Percentiles rank a stretch among this genome's conserved stretches.
Conservation (phyloP, 1,140 invertebrate species). For the Euwallacea similis region DNA sequence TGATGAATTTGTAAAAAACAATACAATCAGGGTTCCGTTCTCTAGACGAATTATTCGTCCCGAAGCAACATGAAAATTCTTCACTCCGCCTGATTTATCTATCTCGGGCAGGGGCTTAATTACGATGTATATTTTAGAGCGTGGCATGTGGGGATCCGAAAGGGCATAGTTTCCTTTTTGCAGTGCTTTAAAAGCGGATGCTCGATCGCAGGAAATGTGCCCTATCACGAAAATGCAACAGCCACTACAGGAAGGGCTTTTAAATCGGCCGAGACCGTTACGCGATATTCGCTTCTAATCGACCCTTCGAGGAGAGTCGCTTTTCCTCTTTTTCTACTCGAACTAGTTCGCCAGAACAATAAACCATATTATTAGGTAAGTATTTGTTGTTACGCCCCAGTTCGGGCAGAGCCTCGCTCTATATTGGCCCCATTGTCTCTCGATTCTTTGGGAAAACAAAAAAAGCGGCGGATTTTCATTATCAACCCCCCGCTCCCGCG, state of each 20-base stretch:
- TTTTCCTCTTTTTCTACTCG: not conserved
- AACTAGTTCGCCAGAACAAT: conserved; percentile 6
- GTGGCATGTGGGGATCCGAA: conserved; percentile 22
- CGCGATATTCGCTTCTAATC: conserved; percentile 17
- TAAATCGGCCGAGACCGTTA: conserved; percentile 10
- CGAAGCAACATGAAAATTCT: not conserved
- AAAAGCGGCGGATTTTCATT: conserved; percentile 21
- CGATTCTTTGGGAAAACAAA: conserved; percentile 20
- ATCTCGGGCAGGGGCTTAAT: conserved; percentile 10
- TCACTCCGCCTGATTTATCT: conserved; percentile 18
- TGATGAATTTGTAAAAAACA: no score
- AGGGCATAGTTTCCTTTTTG: conserved; percentile 29
- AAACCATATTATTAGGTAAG: conserved; percentile 9
- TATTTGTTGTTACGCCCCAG: conserved; percentile 10
- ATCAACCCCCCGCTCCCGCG: not conserved
- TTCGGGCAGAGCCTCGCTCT: conserved; percentile 12
- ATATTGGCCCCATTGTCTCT: conserved; percentile 24
- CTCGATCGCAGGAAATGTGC: conserved; percentile 28
- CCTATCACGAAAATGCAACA: conserved; percentile 32
- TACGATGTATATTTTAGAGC: conserved; percentile 28
- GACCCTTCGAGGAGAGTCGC: not conserved
- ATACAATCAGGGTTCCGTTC: no score
- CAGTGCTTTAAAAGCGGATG: conserved; percentile 24
- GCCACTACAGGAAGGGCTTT: conserved; percentile 7
- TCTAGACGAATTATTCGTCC: no score